Evolutionary conservation across 2,888 invertebrate species (phyloP).

Genomic region (Lepidonotus clava): DNA sequence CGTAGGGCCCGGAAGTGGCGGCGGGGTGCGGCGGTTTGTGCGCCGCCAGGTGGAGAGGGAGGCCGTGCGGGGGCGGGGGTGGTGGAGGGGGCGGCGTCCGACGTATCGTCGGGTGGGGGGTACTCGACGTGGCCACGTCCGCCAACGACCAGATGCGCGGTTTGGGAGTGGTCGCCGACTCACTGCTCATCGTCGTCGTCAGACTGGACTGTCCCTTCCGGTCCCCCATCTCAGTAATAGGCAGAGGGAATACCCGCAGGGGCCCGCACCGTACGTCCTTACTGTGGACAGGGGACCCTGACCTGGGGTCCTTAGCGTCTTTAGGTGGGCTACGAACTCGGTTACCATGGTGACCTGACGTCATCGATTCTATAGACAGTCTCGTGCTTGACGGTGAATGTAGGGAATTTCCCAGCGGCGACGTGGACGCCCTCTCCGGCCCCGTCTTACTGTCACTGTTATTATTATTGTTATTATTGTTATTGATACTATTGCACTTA

Average conservation of each 20-base stretch:
- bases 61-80: slow-evolving; percentile 47
- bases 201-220: background rate
- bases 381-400: no score
- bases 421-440: background rate
- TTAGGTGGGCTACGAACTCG: no score
- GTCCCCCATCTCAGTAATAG: no score
- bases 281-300: no score
- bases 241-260: background rate
- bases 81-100: slow-evolving; percentile 46
- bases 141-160: slow-evolving; percentile 49
- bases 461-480: slow-evolving; percentile 29
- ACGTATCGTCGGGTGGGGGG: background rate
- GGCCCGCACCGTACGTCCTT: background rate
- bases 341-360: no score
- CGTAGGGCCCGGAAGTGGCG: slow-evolving; percentile 42
- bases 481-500: slow-evolving; percentile 46
- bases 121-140: slow-evolving; percentile 38
- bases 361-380: no score
- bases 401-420: no score
- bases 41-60: slow-evolving; percentile 47
- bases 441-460: background rate
- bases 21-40: slow-evolving; percentile 28
- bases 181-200: slow-evolving; percentile 27
- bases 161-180: slow-evolving; percentile 25
- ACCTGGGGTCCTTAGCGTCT: no score